Evolutionary conservation across 2,113 vertebrate species (phyloP).

Genomic region (Rhagologus leucostigma): DNA sequence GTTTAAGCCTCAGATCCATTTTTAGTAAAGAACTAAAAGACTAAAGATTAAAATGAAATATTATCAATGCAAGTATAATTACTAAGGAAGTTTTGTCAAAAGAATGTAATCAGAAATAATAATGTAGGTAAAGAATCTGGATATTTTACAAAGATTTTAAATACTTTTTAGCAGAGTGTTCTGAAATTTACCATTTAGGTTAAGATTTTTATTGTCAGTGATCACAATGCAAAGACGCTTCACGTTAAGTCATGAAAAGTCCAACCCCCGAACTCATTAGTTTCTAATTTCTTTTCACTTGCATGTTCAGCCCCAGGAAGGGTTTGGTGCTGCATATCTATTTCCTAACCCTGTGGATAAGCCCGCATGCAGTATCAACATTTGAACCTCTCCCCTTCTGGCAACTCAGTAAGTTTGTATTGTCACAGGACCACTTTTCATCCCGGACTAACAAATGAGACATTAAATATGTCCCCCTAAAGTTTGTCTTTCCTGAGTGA

Average conservation of each 20-base stretch:
- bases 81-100: background rate
- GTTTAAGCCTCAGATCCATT: background rate
- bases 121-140: background rate
- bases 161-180: background rate
- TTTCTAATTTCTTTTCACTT: background rate
- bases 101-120: background rate
- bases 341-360: background rate
- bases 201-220: background rate
- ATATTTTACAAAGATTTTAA: background rate
- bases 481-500: background rate
- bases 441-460: background rate
- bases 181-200: background rate
- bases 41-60: background rate
- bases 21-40: background rate
- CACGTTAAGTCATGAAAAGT: background rate
- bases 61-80: background rate
- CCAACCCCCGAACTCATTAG: background rate
- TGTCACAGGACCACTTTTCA: background rate
- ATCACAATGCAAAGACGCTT: background rate
- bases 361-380: background rate
- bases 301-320: background rate
- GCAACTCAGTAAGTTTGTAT: background rate
- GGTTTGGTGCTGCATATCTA: background rate
- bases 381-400: background rate
- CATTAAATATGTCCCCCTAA: background rate